Conservation (phyloP, 2,113 vertebrate genomes). For the Tauraco erythrolophus region DNA sequence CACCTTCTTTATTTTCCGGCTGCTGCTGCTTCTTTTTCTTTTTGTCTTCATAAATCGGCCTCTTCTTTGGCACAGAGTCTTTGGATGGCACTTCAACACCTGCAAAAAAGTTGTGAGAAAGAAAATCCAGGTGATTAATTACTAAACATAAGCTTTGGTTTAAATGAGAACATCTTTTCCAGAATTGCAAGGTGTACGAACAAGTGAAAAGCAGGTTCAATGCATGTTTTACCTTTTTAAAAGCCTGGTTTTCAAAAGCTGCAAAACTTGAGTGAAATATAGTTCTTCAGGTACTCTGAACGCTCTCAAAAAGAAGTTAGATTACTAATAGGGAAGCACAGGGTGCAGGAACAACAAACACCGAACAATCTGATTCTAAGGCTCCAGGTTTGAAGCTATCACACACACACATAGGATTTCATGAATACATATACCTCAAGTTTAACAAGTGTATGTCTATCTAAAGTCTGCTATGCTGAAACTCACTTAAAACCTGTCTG, state of each 20-base stretch:
- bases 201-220: not conserved
- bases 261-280: not conserved
- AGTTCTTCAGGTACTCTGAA: not conserved
- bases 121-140: not conserved
- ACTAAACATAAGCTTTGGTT: not conserved
- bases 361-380: not conserved
- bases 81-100: slow-evolving; percentile 98
- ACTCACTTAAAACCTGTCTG: not conserved
- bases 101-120: slow-evolving; percentile 11
- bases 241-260: not conserved
- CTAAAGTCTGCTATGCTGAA: not conserved
- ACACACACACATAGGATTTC: not conserved
- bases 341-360: no score
- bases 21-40: slow-evolving; percentile 91
- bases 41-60: slow-evolving; percentile 93
- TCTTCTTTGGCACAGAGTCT: slow-evolving; percentile 96
- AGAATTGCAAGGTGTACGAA: not conserved
- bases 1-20: slow-evolving; percentile 87
- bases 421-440: not conserved
- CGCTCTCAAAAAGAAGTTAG: not conserved
- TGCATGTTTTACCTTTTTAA: not conserved
- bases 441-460: not conserved
- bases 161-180: not conserved
- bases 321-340: not conserved
- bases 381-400: not conserved